phyloP scores from a whole-genome alignment of 1,140 invertebrate species.

The Akabosia matsudoensis region DNA sequence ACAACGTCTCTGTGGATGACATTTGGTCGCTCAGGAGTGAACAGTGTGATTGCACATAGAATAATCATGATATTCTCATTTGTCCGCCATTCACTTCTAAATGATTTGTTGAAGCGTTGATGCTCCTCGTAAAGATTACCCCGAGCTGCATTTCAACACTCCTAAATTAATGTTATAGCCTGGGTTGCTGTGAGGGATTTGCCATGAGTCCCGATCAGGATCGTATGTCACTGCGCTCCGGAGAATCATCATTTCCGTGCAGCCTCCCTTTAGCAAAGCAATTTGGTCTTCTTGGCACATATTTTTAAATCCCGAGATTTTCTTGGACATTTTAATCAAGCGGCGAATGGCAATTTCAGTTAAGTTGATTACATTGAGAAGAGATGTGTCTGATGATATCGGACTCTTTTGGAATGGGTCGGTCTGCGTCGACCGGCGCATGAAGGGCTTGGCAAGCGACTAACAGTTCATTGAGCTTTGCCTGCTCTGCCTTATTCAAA shows the following conservation, averaged over 20 bases:
- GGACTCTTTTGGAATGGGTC: slow-evolving; percentile 12
- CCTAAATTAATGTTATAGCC: slow-evolving; percentile 71
- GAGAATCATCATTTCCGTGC: slow-evolving; percentile 88
- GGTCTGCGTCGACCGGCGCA: slow-evolving; percentile 75
- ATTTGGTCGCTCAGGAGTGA: slow-evolving; percentile 74
- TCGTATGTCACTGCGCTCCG: slow-evolving; percentile 84
- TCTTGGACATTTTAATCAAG: slow-evolving; percentile 87
- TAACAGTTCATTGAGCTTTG: slow-evolving; percentile 77
- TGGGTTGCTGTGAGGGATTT: slow-evolving; percentile 72
- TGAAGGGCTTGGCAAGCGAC: slow-evolving; percentile 76
- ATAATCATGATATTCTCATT: slow-evolving; percentile 87
- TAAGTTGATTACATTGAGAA: slow-evolving; percentile 81
- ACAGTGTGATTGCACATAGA: slow-evolving; percentile 82
- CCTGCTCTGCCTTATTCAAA: slow-evolving; percentile 74
- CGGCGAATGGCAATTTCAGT: slow-evolving; percentile 84
- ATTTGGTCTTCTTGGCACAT: slow-evolving; percentile 90
- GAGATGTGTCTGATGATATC: slow-evolving; percentile 59
- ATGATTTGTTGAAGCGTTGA: slow-evolving; percentile 74
- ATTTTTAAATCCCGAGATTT: slow-evolving; percentile 79
- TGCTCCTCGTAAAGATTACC: slow-evolving; percentile 82
- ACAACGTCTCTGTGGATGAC: slow-evolving; percentile 80
- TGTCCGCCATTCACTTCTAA: slow-evolving; percentile 70
- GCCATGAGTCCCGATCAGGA: slow-evolving; percentile 74
- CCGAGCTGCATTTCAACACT: slow-evolving; percentile 76
- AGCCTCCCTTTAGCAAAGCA: slow-evolving; percentile 80